phyloP scores from a whole-genome alignment of 2,113 vertebrate genomes.

The Sinocyclocheilus maitianheensis region DNA sequence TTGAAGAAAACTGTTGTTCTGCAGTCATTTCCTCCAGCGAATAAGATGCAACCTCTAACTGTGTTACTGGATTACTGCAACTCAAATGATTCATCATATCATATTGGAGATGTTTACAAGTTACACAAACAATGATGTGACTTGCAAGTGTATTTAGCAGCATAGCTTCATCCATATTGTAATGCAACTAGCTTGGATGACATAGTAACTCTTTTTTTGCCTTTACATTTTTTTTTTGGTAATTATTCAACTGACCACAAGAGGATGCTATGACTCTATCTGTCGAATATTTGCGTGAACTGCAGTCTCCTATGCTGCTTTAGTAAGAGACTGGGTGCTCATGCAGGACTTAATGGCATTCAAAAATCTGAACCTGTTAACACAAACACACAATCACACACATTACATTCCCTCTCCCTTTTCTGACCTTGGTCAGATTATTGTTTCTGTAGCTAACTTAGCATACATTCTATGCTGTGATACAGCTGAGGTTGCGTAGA shows the following conservation, averaged over 20 bases:
- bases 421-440: slow-evolving; percentile 29
- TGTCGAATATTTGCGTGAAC: slow-evolving; percentile 20
- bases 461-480: slow-evolving; percentile 43
- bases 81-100: background rate
- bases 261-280: slow-evolving; percentile 51
- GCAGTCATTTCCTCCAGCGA: background rate
- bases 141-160: slow-evolving; percentile 24
- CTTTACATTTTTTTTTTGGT: background rate
- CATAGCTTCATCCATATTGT: slow-evolving; percentile 26
- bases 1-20: too few relatives aligned
- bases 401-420: slow-evolving; percentile 7
- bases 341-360: slow-evolving; percentile 51
- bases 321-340: slow-evolving; percentile 31
- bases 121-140: slow-evolving; percentile 23
- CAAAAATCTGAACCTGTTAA: slow-evolving; percentile 46
- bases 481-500: background rate
- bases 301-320: slow-evolving; percentile 22
- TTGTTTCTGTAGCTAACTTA: background rate
- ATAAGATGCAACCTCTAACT: background rate
- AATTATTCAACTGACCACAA: slow-evolving; percentile 35
- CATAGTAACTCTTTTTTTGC: background rate
- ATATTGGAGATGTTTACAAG: slow-evolving; percentile 23
- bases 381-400: slow-evolving; percentile 26
- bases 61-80: background rate
- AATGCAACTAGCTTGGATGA: slow-evolving; percentile 23